Evolutionary conservation across 2,888 invertebrate genomes (phyloP), one percentile per base, ranked within the genome.

Genomic region (Beris chalybata): DNA sequence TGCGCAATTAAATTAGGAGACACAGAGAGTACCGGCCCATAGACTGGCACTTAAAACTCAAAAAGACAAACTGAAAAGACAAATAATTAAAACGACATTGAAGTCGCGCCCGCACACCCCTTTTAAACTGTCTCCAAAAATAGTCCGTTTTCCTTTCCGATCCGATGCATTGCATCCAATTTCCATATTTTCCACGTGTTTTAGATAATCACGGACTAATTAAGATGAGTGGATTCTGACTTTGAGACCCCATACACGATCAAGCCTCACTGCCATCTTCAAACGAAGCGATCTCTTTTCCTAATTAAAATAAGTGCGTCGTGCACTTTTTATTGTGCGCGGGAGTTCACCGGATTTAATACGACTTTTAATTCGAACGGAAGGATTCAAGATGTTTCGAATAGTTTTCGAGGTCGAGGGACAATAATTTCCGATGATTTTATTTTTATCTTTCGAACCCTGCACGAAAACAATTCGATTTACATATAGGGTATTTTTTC

Each of bases 161-260:
- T 57, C 6, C 47, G 13, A 13, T 3, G 29, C 29, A 48, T 13
- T 59, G 59, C 47, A 52, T 50, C 50, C 50, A 61, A 61, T 61
- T 61, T 61, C 52, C 61, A 61, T 61, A 61, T 61, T 61, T 59
- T 64, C 76, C 79, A 79, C 79, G 78, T 79, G 79, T 78, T 79
- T 78, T 74, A 76, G 76, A 77, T 79, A 78, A 79, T 77, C 77
- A 78, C 75, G 71, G 71, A 74, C 74, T 75, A 74, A 76, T 73
- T 74, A 74, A 74, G 64, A 61, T 61, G 61, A 61, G 61, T 61
- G 29, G 38, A 38, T 38, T 38, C 38, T 38, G 22, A 38, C 38
- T 38, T 22, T 38, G 61, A 52, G 13, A 30, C 50, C 38, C 9
- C 52, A 43, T 11, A 30, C 50, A 50, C 52, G 38, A 15, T 38